Evolutionary conservation across 2,888 invertebrate species (phyloP), one percentile per base, ranked within the genome.

Genomic region (Oligia latruncula): DNA sequence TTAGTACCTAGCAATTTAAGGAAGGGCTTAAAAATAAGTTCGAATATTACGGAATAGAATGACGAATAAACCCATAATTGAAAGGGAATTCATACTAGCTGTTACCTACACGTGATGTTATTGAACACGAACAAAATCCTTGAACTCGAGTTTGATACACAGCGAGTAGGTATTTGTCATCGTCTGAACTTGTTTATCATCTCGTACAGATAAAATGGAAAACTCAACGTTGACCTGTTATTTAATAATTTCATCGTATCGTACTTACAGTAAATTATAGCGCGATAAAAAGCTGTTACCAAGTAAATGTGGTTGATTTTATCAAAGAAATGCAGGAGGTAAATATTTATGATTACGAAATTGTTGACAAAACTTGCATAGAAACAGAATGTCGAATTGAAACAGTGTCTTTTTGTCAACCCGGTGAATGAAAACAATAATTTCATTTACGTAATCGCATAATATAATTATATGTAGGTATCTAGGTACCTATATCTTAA

Each of bases 161-260:
- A 73, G 43, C 46, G 40, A 68, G 49, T 74, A 29, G 29, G 20
- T 76, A 20, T 78, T 71, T 79, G 78, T 82, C 86, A 82, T 60
- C 73, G 70, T 66, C 46, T 58, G 40, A 78, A 75, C 72, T 80
- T 74, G 74, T 80, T 85, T 85, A 83, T 85, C 73, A 74, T 73
- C 66, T 74, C 60, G 0, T 40, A 55, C 1, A 71, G 85, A 85
- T 87, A 83, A 83, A 67, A 84, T 78, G 74, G 55, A 58, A 80
- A 84, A 83, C 35, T 73, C n/a, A 13, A 35, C 20, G 23, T 67
- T 78, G 77, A 80, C 55, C 65, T 83, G 55, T 80, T 86, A 77
- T 67, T 77, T 55, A 73, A 86, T 80, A 73, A 49, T 67, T 43
- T 71, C 29, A 71, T 82, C 71, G 29, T 35, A 29, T 40, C 66